Evolutionary conservation across 2,113 vertebrate genomes (phyloP).

Genomic region (Notarius quadriscutis): DNA sequence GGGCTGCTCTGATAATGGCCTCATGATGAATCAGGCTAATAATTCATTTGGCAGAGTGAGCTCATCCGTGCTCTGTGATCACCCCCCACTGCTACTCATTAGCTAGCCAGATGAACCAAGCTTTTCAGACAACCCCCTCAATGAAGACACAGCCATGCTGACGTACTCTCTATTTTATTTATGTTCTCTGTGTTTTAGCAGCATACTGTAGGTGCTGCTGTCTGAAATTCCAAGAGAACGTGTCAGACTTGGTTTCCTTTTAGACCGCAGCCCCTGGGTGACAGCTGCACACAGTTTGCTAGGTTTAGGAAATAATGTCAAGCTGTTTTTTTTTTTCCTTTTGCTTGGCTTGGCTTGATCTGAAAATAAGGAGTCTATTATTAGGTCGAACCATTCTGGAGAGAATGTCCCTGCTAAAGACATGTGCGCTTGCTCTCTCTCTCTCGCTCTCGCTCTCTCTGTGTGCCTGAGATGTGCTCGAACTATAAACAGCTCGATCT

Average conservation of each 20-base stretch:
- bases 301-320: constrained; percentile 43
- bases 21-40: constrained; percentile 65
- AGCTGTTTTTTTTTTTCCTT: constrained; percentile 27
- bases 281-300: constrained; percentile 44
- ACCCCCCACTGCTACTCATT: constrained; percentile 53
- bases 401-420: constrained; percentile 44
- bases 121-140: constrained; percentile 21
- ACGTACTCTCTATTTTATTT: background rate
- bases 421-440: constrained; percentile 24
- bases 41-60: constrained; percentile 64
- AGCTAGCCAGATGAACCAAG: constrained; percentile 56
- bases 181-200: background rate
- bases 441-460: constrained; percentile 1
- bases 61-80: constrained; percentile 57
- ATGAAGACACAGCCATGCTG: background rate
- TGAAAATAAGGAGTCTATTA: constrained; percentile 57
- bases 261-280: constrained; percentile 11
- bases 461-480: constrained; percentile 15
- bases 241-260: constrained; percentile 17
- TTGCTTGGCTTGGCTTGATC: constrained; percentile 6
- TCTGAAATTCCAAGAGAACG: background rate
- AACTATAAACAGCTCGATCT: constrained; percentile 28
- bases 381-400: constrained; percentile 46
- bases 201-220: background rate
- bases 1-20: constrained; percentile 53